Conservation (phyloP, 2,113 vertebrate genomes). For the Ptilorrhoa leucosticta region DNA sequence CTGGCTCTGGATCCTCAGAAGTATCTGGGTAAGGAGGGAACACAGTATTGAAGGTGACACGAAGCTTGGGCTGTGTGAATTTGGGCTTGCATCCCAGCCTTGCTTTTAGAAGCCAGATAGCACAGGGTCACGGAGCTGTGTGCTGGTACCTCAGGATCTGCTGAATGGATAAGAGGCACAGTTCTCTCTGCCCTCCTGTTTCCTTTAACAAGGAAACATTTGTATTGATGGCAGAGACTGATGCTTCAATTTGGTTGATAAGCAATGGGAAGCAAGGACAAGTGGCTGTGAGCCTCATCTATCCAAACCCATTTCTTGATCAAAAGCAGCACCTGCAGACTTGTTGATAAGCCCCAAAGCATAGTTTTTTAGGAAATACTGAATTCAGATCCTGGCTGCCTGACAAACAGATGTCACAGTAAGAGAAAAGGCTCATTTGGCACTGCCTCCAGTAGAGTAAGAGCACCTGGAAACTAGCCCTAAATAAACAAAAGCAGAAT, state of each 20-base stretch:
- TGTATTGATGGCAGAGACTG: not conserved
- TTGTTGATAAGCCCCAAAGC: not conserved
- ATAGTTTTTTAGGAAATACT: not conserved
- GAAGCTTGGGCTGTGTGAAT: not conserved
- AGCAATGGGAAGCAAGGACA: not conserved
- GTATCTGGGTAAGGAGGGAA: not conserved
- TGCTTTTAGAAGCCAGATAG: not conserved
- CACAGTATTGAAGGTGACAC: not conserved
- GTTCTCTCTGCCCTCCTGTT: not conserved
- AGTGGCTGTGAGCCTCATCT: not conserved
- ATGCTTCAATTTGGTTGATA: not conserved
- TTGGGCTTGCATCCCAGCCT: not conserved
- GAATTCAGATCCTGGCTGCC: not conserved
- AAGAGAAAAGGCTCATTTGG: not conserved
- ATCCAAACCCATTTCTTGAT: not conserved
- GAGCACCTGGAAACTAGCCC: not conserved
- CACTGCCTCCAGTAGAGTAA: not conserved
- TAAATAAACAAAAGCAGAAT: not conserved
- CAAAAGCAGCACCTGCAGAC: not conserved
- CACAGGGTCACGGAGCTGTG: accelerated
- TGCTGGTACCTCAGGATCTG: not conserved
- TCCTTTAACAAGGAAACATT: not conserved
- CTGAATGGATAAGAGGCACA: not conserved
- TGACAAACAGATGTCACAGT: not conserved
- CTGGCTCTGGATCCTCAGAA: not conserved